phyloP scores from a whole-genome alignment of 2,113 vertebrate species.

The Orycteropus afer region DNA sequence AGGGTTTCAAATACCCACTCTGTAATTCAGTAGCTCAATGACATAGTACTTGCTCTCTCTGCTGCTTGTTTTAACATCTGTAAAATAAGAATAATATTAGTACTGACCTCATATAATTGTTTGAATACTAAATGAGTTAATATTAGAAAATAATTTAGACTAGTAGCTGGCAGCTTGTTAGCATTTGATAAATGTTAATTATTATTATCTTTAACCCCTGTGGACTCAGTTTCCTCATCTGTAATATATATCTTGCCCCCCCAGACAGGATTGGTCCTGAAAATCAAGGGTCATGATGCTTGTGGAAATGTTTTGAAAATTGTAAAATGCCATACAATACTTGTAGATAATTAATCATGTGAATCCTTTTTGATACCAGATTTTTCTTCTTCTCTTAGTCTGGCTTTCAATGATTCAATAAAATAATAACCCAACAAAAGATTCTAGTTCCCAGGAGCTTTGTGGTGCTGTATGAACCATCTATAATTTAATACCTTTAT shows the following conservation, averaged over 20 bases:
- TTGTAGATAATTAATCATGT: not conserved
- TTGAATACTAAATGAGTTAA: not conserved
- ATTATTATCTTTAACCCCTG: not conserved
- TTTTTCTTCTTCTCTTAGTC: not conserved
- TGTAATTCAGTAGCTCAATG: rapidly evolving
- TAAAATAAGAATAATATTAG: not conserved
- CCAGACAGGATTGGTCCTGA: not conserved
- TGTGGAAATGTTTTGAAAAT: not conserved
- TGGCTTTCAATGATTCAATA: not conserved
- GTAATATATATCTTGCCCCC: not conserved
- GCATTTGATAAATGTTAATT: not conserved
- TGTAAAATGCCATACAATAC: not conserved
- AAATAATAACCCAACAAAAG: not conserved
- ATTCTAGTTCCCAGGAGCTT: not conserved
- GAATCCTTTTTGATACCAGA: not conserved
- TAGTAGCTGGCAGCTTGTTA: not conserved
- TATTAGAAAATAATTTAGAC: not conserved
- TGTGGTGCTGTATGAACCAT: not conserved
- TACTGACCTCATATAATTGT: not conserved
- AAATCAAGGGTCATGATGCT: not conserved
- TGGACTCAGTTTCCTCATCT: not conserved
- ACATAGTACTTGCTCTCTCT: not conserved
- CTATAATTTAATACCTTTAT: not conserved
- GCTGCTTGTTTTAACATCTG: not conserved
- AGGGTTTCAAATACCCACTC: not conserved